Base-by-base conservation (phyloP, 2,888 invertebrate genomes). In the Esperia sulphurella region DNA sequence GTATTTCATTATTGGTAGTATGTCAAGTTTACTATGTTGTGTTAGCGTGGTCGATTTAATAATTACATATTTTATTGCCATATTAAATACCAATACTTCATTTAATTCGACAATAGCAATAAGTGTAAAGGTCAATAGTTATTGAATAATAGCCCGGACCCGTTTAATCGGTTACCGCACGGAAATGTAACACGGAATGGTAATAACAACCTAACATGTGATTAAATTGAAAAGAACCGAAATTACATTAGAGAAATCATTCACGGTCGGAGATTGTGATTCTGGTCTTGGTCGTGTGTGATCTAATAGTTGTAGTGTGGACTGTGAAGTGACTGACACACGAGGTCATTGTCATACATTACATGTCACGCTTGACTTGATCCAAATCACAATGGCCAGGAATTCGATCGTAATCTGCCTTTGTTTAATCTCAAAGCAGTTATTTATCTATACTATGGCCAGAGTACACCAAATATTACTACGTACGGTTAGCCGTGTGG, bases 261-360 rank as follows among this genome's bases (percentile, higher is more conserved):
- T 65, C 66, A 64, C 54, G 67, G 61, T 51, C 60, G 46, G 46
- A 43, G 52, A 59, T 55, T 54, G 55, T 55, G 49, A 48, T 55
- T 53, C 48, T 29, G 48, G 14, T 55, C 54, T 49, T 29, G 48
- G 14, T 46, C 45, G 45, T 50, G 51, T 46, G 40, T 61, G 56
- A 62, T 63, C 57, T 57, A 57, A 53, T 60, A 61, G 52, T 50
- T 14, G 52, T 55, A 59, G 59, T 2, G n/a, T 21, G 21, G 21
- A 21, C 21, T 5, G 21, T 50, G 51, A 51, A 57, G 57, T 57
- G 57, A 62, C 51, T 62, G 59, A 63, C 65, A 63, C 52, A 52
- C 61, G 63, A 68, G 63, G 67, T 60, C 66, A 58, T 53, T 63
- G 63, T 60, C 64, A 60, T 64, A 63, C 55, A 61, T 63, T 59